A percentile compares a stretch with the other conserved stretches of the same genome.
Conservation (phyloP, 1,140 invertebrate genomes). For the Rhynchophorus ferrugineus region DNA sequence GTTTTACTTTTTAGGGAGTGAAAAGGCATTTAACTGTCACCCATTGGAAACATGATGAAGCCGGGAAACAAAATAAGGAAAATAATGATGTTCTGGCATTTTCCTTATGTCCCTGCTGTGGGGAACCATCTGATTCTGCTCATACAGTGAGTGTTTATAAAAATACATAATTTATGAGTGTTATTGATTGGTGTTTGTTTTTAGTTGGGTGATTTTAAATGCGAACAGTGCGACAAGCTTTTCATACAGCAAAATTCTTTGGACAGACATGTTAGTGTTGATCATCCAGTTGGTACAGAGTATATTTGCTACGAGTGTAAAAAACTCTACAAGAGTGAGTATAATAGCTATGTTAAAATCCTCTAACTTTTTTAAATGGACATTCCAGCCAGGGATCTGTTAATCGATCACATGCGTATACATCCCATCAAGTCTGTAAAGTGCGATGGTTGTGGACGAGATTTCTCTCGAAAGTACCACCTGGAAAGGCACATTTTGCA, state of each 20-base stretch:
- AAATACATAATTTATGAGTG: background rate
- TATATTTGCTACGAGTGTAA: constrained; percentile 34
- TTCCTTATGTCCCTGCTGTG: constrained; percentile 46
- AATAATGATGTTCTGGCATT: constrained; percentile 35
- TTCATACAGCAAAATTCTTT: constrained; percentile 67
- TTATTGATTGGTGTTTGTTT: constrained; percentile 12
- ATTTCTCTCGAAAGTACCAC: constrained; percentile 69
- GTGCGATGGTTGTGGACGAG: constrained; percentile 53
- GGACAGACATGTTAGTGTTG: constrained; percentile 53
- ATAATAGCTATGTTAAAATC: background rate
- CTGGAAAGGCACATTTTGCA: constrained; percentile 66
- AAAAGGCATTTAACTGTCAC: constrained; percentile 35
- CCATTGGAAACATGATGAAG: constrained; percentile 27
- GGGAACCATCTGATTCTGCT: constrained; percentile 45
- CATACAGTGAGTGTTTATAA: constrained; percentile 41
- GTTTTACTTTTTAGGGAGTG: constrained; percentile 32
- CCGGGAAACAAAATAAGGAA: constrained; percentile 5
- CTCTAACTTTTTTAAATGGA: background rate
- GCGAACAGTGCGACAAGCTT: constrained; percentile 50
- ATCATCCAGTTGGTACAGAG: constrained; percentile 40
- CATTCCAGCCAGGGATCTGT: constrained; percentile 5
- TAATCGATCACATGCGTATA: constrained; percentile 31
- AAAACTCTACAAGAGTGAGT: constrained; percentile 23
- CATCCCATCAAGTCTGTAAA: constrained; percentile 43
- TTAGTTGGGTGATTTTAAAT: constrained; percentile 45